Conservation (phyloP, 2,888 invertebrate genomes). For the Pandemis cinnamomeana region DNA sequence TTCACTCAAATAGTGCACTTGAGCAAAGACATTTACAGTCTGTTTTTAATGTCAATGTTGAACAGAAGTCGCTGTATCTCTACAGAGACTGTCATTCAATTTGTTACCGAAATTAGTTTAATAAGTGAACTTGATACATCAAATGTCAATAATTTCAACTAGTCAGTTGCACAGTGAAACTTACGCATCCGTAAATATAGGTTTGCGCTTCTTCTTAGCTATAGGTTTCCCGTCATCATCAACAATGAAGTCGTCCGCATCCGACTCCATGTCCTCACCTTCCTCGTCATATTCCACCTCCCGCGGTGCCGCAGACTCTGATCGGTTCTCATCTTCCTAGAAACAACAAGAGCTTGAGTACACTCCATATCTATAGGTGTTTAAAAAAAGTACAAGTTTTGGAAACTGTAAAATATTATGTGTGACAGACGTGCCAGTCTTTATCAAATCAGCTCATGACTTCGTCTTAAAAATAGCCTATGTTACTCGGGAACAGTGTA, state of each 20-base stretch:
- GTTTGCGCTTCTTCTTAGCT: constrained; percentile 90
- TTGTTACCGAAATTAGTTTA: no score
- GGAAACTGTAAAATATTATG: no score
- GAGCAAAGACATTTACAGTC: no score
- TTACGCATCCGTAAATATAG: constrained; percentile 94
- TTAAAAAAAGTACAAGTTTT: no score
- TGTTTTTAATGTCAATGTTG: no score
- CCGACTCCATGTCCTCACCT: constrained; percentile 91
- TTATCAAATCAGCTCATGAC: no score
- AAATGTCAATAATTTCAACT: background rate
- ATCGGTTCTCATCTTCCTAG: constrained; percentile 91
- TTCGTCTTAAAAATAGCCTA: no score
- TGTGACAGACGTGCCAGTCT: no score
- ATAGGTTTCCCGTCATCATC: constrained; percentile 97
- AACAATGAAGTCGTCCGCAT: constrained; percentile 98
- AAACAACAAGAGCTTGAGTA: background rate
- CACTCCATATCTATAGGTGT: background rate
- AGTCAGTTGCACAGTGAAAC: constrained; percentile 57
- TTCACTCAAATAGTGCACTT: no score
- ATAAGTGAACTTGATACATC: background rate
- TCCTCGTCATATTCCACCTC: constrained; percentile 90
- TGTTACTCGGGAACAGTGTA: no score
- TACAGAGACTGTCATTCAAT: no score
- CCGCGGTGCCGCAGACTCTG: constrained; percentile 88
- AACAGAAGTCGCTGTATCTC: no score